Base-by-base conservation (phyloP, 23 tunicate genomes). In the Styela clava region DNA sequence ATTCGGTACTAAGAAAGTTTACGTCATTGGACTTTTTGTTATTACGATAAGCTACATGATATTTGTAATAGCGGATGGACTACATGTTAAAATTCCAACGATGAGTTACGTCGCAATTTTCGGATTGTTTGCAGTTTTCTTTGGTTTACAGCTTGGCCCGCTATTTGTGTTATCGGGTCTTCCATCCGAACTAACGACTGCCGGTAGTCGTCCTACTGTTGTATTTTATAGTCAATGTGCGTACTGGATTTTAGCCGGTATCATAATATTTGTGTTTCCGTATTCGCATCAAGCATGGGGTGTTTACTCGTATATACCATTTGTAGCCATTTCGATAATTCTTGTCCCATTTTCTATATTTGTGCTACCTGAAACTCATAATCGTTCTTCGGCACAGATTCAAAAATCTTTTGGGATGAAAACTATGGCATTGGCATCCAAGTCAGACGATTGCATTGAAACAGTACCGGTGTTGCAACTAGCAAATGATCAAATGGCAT, bases 111-210 rank as follows among this genome's bases (percentile, higher is more conserved):
- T 69, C 2, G 78, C 69, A 24, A 52, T 82, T 28, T 78, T 62
- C 35, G 67, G 63, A 19, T 69, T 82, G 85, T 52, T 26, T 31
- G 27, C 69, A 21, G 33, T 69, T 32, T 44, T 69, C 21, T 68
- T 82, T 20, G 78, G 78, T 35, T n/a, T 82, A 16, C 65, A 56
- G 20, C 21, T 69, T 24, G 85, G 85, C 1, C 79, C 79, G 7
- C 32, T 61, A 20, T 33, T 74, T 21, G 35, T 63, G 18, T 51
- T 85, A 1, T 61, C 30, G 16, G 67, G 84, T 70, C 76, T 85
- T 22, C 51, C 89, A 2, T 79, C 89, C 21, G 83, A 85, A 68
- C 35, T 85, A 28, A 78, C 83, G 22, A 85, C 84, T 1, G 73
- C 72, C 9, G 69, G 62, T 51, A 69, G 52, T 20, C 83, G 89